Percentiles rank a stretch among this genome's conserved stretches.
Conservation (phyloP, 2,113 vertebrate species). For the Thalassarche chlororhynchos region DNA sequence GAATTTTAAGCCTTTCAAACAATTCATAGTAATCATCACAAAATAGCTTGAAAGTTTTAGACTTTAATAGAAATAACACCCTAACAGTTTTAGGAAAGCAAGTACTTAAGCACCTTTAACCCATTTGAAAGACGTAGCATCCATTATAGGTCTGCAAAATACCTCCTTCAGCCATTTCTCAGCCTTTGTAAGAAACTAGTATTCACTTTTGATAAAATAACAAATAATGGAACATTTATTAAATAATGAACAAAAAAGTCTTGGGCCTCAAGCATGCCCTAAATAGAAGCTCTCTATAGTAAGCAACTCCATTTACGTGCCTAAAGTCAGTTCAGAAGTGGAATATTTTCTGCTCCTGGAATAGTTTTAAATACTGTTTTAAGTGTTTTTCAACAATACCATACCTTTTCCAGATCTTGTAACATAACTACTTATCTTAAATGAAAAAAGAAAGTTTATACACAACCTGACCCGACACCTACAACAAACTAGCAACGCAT, state of each 20-base stretch:
- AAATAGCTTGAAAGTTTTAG: background rate
- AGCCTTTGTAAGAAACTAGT: background rate
- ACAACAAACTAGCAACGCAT: no score
- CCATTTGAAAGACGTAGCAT: rapidly evolving
- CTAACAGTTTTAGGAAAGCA: background rate
- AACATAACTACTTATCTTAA: background rate
- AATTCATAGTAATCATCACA: background rate
- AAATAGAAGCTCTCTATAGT: background rate
- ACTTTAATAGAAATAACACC: background rate
- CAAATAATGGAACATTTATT: background rate
- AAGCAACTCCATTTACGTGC: background rate
- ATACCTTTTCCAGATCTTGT: rapidly evolving
- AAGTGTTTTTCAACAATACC: background rate
- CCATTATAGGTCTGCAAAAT: rapidly evolving
- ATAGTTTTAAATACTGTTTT: background rate
- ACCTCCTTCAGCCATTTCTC: background rate
- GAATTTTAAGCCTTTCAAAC: background rate
- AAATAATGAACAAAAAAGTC: background rate
- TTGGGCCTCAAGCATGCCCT: rapidly evolving
- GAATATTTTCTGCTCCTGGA: background rate
- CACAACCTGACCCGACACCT: background rate
- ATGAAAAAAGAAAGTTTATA: background rate
- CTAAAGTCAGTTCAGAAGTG: background rate
- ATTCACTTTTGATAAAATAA: background rate
- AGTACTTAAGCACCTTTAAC: background rate